A percentile compares a stretch with the other conserved stretches of the same genome.
phyloP scores from a whole-genome alignment of 1,140 invertebrate genomes.

The Branchinecta lindahli region DNA sequence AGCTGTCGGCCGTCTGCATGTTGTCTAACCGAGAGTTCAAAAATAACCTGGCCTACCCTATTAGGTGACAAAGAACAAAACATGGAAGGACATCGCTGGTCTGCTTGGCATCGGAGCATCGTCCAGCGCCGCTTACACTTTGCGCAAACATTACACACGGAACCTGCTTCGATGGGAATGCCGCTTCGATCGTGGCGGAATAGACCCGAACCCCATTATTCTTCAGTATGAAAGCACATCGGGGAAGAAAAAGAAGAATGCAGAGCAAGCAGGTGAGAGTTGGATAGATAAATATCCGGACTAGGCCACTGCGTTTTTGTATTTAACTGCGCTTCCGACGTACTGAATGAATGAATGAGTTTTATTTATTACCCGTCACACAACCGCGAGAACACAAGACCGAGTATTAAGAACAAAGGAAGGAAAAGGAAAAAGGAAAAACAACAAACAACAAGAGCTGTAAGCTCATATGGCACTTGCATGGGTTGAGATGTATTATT shows the following conservation, averaged over 20 bases:
- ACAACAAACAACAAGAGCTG: no score
- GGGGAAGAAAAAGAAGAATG: neutral
- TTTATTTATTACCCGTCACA: no score
- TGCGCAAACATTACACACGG: constrained; percentile 94
- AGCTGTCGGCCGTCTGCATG: no score
- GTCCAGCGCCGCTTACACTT: constrained; percentile 88
- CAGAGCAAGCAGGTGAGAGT: neutral
- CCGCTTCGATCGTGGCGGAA: constrained; percentile 86
- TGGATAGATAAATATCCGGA: neutral
- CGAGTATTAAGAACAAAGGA: no score
- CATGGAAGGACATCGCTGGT: constrained; percentile 94
- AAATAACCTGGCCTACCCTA: constrained; percentile 18
- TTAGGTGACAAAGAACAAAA: constrained; percentile 92
- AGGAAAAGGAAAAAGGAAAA: no score
- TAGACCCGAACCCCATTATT: constrained; percentile 87
- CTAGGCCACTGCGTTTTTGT: no score
- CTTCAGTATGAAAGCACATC: constrained; percentile 42
- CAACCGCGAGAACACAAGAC: no score
- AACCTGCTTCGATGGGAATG: constrained; percentile 90
- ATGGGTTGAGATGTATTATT: no score
- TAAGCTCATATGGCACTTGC: no score
- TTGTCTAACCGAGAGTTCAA: no score
- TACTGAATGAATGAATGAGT: no score
- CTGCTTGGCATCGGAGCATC: constrained; percentile 83
- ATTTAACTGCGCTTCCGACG: no score